Percentiles rank a stretch among this genome's conserved stretches.
phyloP scores from a whole-genome alignment of 2,888 invertebrate genomes.

The Muschampia plurimacula region DNA sequence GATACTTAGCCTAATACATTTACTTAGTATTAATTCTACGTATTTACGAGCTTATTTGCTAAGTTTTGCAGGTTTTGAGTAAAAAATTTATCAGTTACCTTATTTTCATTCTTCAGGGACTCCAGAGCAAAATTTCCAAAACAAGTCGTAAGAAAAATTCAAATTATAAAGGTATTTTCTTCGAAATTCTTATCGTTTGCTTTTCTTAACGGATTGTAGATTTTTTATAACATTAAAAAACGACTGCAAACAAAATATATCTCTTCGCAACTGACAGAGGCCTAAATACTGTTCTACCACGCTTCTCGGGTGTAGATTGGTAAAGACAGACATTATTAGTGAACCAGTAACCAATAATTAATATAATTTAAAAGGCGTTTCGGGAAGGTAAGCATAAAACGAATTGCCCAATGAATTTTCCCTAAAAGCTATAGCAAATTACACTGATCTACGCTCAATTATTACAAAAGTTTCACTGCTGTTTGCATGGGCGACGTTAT shows the following conservation, averaged over 20 bases:
- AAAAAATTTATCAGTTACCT: background rate
- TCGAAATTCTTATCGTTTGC: constrained; percentile 9
- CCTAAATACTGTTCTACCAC: too few species aligned
- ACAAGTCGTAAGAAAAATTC: background rate
- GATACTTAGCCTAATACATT: too few species aligned
- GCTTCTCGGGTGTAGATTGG: too few species aligned
- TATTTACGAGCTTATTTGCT: too few species aligned
- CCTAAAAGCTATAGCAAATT: background rate
- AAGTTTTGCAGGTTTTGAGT: too few species aligned
- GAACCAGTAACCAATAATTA: background rate
- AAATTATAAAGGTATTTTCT: constrained; percentile 16
- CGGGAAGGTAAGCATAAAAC: background rate
- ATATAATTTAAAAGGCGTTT: background rate
- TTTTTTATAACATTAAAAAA: too few species aligned
- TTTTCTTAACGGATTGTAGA: background rate
- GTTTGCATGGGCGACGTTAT: constrained; percentile 8
- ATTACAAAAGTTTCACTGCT: constrained; percentile 2
- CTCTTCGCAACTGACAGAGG: too few species aligned
- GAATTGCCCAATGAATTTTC: constrained; percentile 5
- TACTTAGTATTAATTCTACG: too few species aligned
- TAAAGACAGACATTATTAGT: too few species aligned
- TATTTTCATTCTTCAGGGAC: constrained; percentile 17
- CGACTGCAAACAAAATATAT: too few species aligned
- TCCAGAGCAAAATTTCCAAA: background rate
- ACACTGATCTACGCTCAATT: constrained; percentile 9